These are phyloP conservation scores for Drosophila yooni DNA, from an alignment of 2,888 invertebrate genomes.

Conservation along the genomic window DNA sequence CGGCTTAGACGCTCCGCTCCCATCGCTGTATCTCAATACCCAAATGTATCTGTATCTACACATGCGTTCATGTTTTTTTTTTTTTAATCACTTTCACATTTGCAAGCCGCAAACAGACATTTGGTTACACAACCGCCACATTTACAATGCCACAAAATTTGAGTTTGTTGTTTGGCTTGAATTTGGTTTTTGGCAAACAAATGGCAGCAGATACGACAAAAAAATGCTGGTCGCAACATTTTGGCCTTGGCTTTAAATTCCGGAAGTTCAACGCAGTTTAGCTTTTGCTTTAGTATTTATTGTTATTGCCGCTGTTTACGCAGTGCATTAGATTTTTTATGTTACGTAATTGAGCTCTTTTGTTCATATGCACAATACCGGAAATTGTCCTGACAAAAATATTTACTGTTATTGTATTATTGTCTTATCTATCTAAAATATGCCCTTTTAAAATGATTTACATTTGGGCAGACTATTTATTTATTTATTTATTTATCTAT, in stretches of 20 bases:
- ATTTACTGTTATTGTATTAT: background rate
- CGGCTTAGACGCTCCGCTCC: constrained; percentile 74
- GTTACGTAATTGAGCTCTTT: constrained; percentile 11
- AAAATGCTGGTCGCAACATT: constrained; percentile 46
- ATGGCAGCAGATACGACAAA: constrained; percentile 21
- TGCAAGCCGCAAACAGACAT: constrained; percentile 47
- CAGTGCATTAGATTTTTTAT: constrained; percentile 13
- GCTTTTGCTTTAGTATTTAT: constrained; percentile 36
- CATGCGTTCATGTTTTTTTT: constrained; percentile 8
- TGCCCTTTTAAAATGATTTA: background rate
- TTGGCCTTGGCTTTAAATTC: constrained; percentile 66
- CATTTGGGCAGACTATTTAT: background rate
- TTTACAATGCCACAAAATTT: constrained; percentile 18
- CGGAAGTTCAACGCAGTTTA: constrained; percentile 71
- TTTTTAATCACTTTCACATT: constrained; percentile 47
- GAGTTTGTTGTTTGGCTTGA: background rate
- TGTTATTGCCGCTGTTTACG: constrained; percentile 3
- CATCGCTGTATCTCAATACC: constrained; percentile 24
- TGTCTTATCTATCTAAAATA: background rate
- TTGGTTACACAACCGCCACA: constrained; percentile 41
- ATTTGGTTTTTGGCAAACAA: constrained; percentile 32
- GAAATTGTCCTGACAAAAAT: background rate
- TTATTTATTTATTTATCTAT: no score
- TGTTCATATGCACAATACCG: background rate
- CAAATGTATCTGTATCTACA: constrained; percentile 11